A percentile compares a stretch with the other conserved stretches of the same genome.
Evolutionary conservation across 2,113 vertebrate species (phyloP).

Genomic region (Pseudois nayaur): DNA sequence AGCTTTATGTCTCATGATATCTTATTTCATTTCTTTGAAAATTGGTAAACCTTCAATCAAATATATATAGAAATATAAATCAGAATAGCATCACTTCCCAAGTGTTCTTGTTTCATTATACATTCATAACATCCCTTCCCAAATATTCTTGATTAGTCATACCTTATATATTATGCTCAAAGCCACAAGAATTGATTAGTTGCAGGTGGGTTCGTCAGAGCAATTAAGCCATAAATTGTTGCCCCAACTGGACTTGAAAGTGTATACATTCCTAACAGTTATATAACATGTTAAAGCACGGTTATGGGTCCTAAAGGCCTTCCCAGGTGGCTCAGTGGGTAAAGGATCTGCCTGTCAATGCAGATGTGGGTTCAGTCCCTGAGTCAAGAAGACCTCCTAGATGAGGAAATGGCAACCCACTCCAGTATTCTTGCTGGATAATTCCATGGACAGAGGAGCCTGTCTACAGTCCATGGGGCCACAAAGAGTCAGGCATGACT

Average conservation of each 20-base stretch:
- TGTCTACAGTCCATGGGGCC: background rate
- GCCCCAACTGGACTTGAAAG: background rate
- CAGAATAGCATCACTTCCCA: background rate
- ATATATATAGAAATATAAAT: background rate
- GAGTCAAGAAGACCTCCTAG: background rate
- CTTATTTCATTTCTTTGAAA: slow-evolving; percentile 16
- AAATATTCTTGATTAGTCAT: background rate
- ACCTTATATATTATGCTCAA: background rate
- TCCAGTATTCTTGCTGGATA: background rate
- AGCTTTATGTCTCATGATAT: background rate
- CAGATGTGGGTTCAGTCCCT: background rate
- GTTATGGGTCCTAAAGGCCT: background rate
- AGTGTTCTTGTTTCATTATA: background rate
- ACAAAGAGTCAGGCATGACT: background rate
- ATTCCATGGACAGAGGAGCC: background rate
- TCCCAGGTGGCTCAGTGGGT: background rate
- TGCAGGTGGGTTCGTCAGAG: background rate
- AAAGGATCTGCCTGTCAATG: background rate
- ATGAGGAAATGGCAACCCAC: background rate
- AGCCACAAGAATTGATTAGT: background rate
- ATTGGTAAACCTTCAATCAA: background rate
- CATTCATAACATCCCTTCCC: background rate
- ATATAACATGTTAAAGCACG: background rate
- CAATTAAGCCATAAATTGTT: background rate
- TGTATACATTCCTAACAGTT: background rate